phyloP scores from a whole-genome alignment of 2,888 invertebrate species.

The Drosophila aldrichi region DNA sequence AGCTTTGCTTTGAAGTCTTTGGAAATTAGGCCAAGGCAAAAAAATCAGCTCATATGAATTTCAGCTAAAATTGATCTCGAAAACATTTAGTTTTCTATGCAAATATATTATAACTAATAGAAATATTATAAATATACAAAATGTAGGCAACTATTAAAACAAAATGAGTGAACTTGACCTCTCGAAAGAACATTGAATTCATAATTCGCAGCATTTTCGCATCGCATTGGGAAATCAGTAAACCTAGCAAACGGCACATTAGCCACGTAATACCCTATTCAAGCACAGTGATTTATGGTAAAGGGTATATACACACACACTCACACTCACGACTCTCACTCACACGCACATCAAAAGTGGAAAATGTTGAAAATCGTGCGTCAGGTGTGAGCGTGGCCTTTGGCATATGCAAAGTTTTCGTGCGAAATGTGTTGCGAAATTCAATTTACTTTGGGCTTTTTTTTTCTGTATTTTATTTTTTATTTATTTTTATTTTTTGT shows the following conservation, averaged over 20 bases:
- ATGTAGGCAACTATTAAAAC: background rate
- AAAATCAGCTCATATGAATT: too few species aligned
- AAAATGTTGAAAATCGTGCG: conserved; percentile 21
- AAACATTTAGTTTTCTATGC: too few species aligned
- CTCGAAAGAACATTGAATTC: background rate
- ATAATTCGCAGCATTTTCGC: background rate
- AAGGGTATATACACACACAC: background rate
- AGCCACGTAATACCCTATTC: background rate
- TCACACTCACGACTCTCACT: background rate
- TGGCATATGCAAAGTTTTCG: conserved; percentile 52
- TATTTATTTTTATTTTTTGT: background rate
- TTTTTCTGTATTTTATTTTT: background rate
- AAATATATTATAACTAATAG: too few species aligned
- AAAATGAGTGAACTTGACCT: too few species aligned
- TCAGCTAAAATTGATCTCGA: too few species aligned
- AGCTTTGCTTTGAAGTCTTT: too few species aligned
- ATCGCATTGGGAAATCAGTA: background rate
- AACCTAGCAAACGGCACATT: background rate
- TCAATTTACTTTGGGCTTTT: conserved; percentile 57
- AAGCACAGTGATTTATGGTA: background rate
- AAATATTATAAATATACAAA: background rate
- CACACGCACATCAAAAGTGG: conserved; percentile 2
- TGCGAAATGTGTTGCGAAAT: conserved; percentile 59
- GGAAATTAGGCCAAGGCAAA: too few species aligned
- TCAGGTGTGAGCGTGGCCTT: conserved; percentile 45